Conservation (phyloP, 2,797 vertebrate species). For the Triplophysa bombifrons region DNA sequence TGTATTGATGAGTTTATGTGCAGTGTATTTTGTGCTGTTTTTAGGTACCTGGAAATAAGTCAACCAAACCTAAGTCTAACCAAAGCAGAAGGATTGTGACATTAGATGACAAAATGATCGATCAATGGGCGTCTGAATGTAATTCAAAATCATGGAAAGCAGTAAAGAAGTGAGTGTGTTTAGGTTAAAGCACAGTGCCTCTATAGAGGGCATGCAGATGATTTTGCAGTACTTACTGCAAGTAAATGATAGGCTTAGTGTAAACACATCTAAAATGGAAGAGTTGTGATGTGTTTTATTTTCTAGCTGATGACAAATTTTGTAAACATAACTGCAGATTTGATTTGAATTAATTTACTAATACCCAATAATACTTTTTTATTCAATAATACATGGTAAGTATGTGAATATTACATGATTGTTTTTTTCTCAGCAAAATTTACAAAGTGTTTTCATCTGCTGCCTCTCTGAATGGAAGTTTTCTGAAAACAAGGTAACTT, state of each 20-base stretch:
- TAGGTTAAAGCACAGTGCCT: too few species aligned
- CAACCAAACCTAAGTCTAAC: not conserved
- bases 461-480: slow-evolving; percentile 80
- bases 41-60: slow-evolving; percentile 12
- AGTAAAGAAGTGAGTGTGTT: slow-evolving; percentile 61
- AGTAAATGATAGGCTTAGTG: too few species aligned
- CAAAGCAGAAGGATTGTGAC: slow-evolving; percentile 26
- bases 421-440: slow-evolving; percentile 63
- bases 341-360: too few species aligned
- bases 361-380: too few species aligned
- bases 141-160: slow-evolving; percentile 57
- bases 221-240: too few species aligned
- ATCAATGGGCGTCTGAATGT: slow-evolving; percentile 56
- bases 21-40: not conserved
- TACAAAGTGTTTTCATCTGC: slow-evolving; percentile 75
- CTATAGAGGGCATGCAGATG: too few species aligned
- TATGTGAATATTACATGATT: too few species aligned
- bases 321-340: too few species aligned
- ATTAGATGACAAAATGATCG: slow-evolving; percentile 57
- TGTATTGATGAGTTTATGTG: not conserved
- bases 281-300: too few species aligned
- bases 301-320: too few species aligned
- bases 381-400: too few species aligned
- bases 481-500: slow-evolving; percentile 78
- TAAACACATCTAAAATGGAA: too few species aligned